Base-by-base conservation (phyloP, 2,797 vertebrate species). In the Yasuhikotakia modesta region DNA sequence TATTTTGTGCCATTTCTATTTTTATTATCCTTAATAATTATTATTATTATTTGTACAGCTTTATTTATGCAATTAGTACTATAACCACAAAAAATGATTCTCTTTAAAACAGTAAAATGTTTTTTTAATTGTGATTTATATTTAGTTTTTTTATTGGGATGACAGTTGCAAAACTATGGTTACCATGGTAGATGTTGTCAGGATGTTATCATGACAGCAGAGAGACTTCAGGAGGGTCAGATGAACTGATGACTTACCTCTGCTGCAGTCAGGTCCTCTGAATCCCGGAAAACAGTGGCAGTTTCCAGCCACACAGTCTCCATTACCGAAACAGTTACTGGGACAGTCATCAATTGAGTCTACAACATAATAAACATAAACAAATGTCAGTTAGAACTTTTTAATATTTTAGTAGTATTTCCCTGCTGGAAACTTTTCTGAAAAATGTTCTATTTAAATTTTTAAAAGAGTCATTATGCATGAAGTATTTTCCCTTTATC, bases 231-330 rank as follows among this genome's bases (percentile, higher is more conserved):
- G 39, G 39, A 43, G 39, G 39, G 8, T 43, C 8, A 43, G 39
- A 43, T 43, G 39, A 43, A 43, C 39, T 10, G 46, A 24, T 4
- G 0, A 52, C 93, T 93, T 88, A 98, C 97, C 96, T 95, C 97
- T 92, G 80, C 96, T 95, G 48, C 97, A 99, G 89, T 99, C 97
- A 0, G 96, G 95, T 67, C 97, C 97, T 87, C 96, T 94, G 86
- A 96, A 99, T 61, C 97, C 97, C 66, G 97, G 91, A 86, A 99
- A 99, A 90, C 97, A 99, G 91, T 93, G 96, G 87, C 97, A 99
- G 45, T 94, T 96, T 86, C 97, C 97, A 4, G 95, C 92, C 55
- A 98, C 87, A 6, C 97, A 99, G 90, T 99, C 97, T 1, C 97
- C 97, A 0, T 99, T 99, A 78, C 97, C 97, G 1, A 96, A 98